Base-by-base conservation (phyloP, 2,113 vertebrate genomes). In the Salvelinus namaycush region DNA sequence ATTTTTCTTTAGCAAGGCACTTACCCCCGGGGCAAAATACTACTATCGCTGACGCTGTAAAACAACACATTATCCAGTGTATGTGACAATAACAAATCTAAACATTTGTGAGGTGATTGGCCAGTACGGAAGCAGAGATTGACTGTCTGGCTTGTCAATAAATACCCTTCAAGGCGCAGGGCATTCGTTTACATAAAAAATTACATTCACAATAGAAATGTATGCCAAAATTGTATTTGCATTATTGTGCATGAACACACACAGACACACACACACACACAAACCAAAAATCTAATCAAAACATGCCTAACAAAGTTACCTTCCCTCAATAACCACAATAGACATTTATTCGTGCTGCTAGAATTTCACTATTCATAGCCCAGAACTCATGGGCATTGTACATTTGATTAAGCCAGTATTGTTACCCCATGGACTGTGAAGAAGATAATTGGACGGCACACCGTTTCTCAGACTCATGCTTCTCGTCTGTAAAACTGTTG, bases 381-480 rank as follows among this genome's bases (percentile, higher is more conserved):
- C 77, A 66, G 69, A 27, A 66, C 71, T 68, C 29, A 72, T 66
- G 74, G 67, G 75, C 66, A 4, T 73, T 71, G 70, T 74, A 49
- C 24, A 18, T 79, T 72, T 83, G 78, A 87, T 84, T 79, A 65
- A 34, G 74, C 24, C 71, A 16, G 22, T 77, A 79, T 77, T 70
- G 62, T 84, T 84, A 83, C 70, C 80, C 74, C 49, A 60, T 24
- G 73, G 68, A 70, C 71, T 75, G 69, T 62, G 76, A 80, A 84
- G 76, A 79, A 44, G 8, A 12, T 44, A 49, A 29, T 84, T 77
- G 65, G 31, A 78, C 24, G 11, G 39, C 9, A 44, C 9, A 44
- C 39, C 2, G 29, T 80, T 74, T 68, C 74, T 78, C 39, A 44
- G 39, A 44, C 9, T 72, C 68, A 57, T 22, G 9, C 16, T 48